Evolutionary conservation across 2,888 invertebrate genomes (phyloP).

Genomic region (Caenorhabditis sp.): DNA sequence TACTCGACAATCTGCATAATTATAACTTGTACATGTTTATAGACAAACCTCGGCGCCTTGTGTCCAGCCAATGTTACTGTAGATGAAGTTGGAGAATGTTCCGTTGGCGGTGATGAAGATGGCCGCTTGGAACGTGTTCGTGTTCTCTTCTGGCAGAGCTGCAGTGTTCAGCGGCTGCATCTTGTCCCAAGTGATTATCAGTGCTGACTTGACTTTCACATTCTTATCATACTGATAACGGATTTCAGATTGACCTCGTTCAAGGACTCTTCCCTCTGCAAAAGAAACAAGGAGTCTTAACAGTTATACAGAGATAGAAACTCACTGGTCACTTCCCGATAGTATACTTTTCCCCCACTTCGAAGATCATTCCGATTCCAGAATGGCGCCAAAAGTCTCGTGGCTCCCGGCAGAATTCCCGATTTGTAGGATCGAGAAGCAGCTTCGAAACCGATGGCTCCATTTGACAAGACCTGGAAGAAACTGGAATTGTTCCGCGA

Average conservation of each 20-base stretch:
- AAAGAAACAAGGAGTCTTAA: neutral
- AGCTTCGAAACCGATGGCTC: slow-evolving; percentile 81
- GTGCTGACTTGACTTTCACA: slow-evolving; percentile 75
- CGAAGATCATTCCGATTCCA: slow-evolving; percentile 83
- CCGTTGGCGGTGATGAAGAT: slow-evolving; percentile 81
- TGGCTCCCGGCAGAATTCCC: slow-evolving; percentile 62
- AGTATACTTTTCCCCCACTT: slow-evolving; percentile 82
- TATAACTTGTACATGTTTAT: slow-evolving; percentile 33
- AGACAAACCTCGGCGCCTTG: slow-evolving; percentile 81
- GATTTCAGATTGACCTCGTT: slow-evolving; percentile 82
- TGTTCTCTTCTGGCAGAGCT: slow-evolving; percentile 80
- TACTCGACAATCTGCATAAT: slow-evolving; percentile 34
- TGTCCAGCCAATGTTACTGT: slow-evolving; percentile 83
- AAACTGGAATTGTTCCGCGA: no score
- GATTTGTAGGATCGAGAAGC: slow-evolving; percentile 72
- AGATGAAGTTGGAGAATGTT: slow-evolving; percentile 83
- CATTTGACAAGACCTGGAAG: slow-evolving; percentile 81
- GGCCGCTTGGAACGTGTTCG: slow-evolving; percentile 83
- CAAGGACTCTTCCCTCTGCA: slow-evolving; percentile 80
- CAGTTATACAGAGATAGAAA: neutral
- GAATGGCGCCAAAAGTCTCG: slow-evolving; percentile 81
- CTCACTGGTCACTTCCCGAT: slow-evolving; percentile 80
- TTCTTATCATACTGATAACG: slow-evolving; percentile 83
- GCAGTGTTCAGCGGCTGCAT: slow-evolving; percentile 82
- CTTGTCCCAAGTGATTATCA: slow-evolving; percentile 82